Evolutionary conservation across 2,797 vertebrate species (phyloP).

Genomic region (Chelmon rostratus): DNA sequence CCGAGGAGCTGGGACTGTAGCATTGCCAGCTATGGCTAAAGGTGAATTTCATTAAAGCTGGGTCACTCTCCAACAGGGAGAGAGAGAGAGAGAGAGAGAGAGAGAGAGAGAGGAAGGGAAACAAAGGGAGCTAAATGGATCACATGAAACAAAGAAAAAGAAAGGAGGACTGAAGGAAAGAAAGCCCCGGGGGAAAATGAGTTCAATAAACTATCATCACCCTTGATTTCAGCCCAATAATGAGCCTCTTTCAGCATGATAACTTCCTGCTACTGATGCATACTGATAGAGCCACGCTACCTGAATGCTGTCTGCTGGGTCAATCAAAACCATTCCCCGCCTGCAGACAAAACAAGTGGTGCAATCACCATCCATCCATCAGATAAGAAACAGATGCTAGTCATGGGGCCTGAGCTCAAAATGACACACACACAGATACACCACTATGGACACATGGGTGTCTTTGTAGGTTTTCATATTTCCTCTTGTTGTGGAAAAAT

Average conservation of each 20-base stretch:
- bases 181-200: conserved; percentile 5
- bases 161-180: conserved; percentile 24
- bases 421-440: conserved; percentile 48
- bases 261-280: conserved; percentile 77
- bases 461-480: conserved; percentile 52
- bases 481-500: conserved; percentile 54
- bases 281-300: conserved; percentile 68
- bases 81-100: background rate
- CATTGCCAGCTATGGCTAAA: conserved; percentile 47
- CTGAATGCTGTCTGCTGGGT: conserved; percentile 75
- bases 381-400: conserved; percentile 81
- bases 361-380: conserved; percentile 76
- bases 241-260: conserved; percentile 66
- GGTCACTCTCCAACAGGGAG: conserved; percentile 54
- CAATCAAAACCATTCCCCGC: conserved; percentile 76
- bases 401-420: conserved; percentile 43
- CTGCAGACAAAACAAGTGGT: conserved; percentile 81
- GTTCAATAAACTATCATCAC: conserved; percentile 68
- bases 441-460: conserved; percentile 3
- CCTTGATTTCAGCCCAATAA: conserved; percentile 62
- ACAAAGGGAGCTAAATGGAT: conserved; percentile 7
- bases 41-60: conserved; percentile 69
- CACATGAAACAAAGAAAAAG: conserved; percentile 24
- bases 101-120: background rate
- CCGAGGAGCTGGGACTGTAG: conserved; percentile 36